Conservation (phyloP, 2,888 invertebrate genomes). For the Cyclophora albipunctata region DNA sequence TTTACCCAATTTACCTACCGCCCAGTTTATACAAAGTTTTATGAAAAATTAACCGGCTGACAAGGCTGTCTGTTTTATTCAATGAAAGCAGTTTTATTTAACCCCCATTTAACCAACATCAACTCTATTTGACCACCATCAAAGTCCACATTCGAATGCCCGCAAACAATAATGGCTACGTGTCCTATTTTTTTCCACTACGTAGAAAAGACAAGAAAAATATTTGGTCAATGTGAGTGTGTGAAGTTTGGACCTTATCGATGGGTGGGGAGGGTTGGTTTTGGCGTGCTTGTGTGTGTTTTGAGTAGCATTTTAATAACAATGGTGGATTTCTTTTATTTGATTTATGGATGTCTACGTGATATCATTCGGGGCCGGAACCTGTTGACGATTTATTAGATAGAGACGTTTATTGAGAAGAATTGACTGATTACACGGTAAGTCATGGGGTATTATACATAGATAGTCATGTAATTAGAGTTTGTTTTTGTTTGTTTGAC, state of each 20-base stretch:
- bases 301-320: constrained; percentile 8
- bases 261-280: constrained; percentile 6
- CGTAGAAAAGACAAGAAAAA: constrained; percentile 30
- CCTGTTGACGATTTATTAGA: neutral
- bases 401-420: too few relatives aligned
- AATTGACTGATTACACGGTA: too few relatives aligned
- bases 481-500: too few relatives aligned
- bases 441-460: too few relatives aligned
- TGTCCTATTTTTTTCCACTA: constrained; percentile 29
- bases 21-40: too few relatives aligned
- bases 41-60: neutral
- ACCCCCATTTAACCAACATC: constrained; percentile 16
- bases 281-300: constrained; percentile 6
- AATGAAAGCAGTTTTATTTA: constrained; percentile 13
- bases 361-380: neutral
- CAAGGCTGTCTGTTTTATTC: constrained; percentile 11
- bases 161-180: constrained; percentile 25
- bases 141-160: constrained; percentile 12
- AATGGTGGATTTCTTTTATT: neutral
- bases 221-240: constrained; percentile 34
- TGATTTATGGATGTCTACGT: neutral
- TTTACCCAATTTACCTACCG: too few relatives aligned
- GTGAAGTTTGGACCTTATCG: constrained; percentile 13
- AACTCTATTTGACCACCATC: constrained; percentile 13
- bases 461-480: too few relatives aligned